These are phyloP conservation scores for Lagria hirta DNA, from an alignment of 2,888 invertebrate species.

Conservation along the genomic window DNA sequence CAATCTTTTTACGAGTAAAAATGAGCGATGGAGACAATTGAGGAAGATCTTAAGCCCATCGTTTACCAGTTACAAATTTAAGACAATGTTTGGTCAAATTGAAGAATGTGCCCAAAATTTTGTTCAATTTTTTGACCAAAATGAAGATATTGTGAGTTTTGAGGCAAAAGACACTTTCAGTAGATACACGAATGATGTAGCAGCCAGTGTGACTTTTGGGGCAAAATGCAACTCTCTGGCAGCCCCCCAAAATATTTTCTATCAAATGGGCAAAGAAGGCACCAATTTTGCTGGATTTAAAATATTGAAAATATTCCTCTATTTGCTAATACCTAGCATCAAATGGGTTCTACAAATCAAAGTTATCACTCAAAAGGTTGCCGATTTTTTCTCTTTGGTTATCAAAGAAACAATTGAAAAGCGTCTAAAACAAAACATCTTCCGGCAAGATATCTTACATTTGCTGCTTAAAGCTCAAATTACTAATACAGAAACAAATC, in stretches of 20 bases:
- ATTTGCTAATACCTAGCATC: too few relatives aligned
- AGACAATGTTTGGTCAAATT: slow-evolving; percentile 52
- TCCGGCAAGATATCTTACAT: slow-evolving; percentile 51
- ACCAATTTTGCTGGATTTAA: slow-evolving; percentile 46
- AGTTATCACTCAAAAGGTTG: not conserved
- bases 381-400: slow-evolving; percentile 1
- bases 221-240: slow-evolving; percentile 57
- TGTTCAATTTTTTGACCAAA: slow-evolving; percentile 23
- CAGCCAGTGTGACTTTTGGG: slow-evolving; percentile 57
- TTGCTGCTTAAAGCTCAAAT: slow-evolving; percentile 25
- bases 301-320: too few relatives aligned
- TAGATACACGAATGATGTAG: slow-evolving; percentile 56
- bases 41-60: slow-evolving; percentile 53
- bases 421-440: slow-evolving; percentile 40
- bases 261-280: slow-evolving; percentile 53
- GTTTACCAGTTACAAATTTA: slow-evolving; percentile 56
- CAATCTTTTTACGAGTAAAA: slow-evolving; percentile 5
- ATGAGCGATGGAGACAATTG: slow-evolving; percentile 47
- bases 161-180: slow-evolving; percentile 54
- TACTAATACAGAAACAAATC: slow-evolving; percentile 9
- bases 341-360: slow-evolving; percentile 17
- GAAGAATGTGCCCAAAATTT: slow-evolving; percentile 43
- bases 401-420: not conserved
- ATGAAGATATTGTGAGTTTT: slow-evolving; percentile 28
- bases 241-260: slow-evolving; percentile 58